Conservation (phyloP, 1,140 invertebrate genomes). For the Anoplolepis gracilipes region DNA sequence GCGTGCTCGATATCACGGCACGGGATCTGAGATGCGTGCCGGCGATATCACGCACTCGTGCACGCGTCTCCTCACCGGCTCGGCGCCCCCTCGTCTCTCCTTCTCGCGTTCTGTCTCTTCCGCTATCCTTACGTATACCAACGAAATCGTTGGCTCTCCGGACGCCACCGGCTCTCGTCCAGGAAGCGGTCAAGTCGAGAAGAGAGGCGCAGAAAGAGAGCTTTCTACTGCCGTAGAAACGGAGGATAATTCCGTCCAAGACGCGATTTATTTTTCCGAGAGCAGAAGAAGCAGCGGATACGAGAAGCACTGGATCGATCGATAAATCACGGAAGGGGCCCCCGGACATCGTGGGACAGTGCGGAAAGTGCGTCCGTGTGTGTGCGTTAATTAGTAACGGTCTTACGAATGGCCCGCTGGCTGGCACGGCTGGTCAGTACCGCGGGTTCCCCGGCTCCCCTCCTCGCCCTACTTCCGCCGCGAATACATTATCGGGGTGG, state of each 20-base stretch:
- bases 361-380: slow-evolving; percentile 58
- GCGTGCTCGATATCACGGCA: slow-evolving; percentile 82
- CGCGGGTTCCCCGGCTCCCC: slow-evolving; percentile 70
- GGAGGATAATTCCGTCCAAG: background rate
- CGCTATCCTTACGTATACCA: slow-evolving; percentile 36
- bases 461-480: slow-evolving; percentile 79
- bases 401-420: slow-evolving; percentile 73
- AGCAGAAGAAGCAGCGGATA: background rate
- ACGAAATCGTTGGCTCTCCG: slow-evolving; percentile 65
- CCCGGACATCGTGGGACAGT: slow-evolving; percentile 58
- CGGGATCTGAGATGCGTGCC: slow-evolving; percentile 83
- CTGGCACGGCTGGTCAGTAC: slow-evolving; percentile 61
- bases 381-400: slow-evolving; percentile 82
- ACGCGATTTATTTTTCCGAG: background rate
- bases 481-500: slow-evolving; percentile 81
- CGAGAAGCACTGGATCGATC: slow-evolving; percentile 10
- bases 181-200: slow-evolving; percentile 52
- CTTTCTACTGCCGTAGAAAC: background rate
- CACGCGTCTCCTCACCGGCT: slow-evolving; percentile 67
- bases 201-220: slow-evolving; percentile 46
- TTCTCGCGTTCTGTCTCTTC: slow-evolving; percentile 21
- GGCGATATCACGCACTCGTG: slow-evolving; percentile 84
- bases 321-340: slow-evolving; percentile 60
- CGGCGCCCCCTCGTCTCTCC: background rate
- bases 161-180: slow-evolving; percentile 60